Base-by-base conservation (phyloP, 2,888 invertebrate genomes). In the Drosophila rubida region DNA sequence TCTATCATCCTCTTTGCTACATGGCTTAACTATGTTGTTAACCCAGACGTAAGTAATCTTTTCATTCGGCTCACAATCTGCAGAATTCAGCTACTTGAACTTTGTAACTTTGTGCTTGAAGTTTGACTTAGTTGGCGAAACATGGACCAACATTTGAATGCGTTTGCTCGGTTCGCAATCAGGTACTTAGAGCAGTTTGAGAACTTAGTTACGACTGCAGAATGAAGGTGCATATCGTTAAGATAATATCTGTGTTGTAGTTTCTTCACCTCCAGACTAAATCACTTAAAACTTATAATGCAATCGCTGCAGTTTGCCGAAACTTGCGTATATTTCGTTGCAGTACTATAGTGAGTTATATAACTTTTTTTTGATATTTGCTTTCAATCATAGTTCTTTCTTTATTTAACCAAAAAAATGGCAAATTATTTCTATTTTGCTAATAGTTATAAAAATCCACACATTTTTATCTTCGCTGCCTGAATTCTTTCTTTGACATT, bases 21-120 rank as follows among this genome's bases (percentile, higher is more conserved):
- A 37, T 32, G 11, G 54, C 54, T 44, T 42, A 54, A 44, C 54
- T 44, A 32, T 54, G 54, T 42, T 53, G 51, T 53, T 53, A 53
- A 53, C 51, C 19, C 32, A 44, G 44, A 44, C 23, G 32, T 14
- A 32, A 44, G 32, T 23, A 54, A 54, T 32, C 32, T 44, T 6
- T 6, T 32, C 44, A 32, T 9, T 13, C 7, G 13, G 30, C 14
- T 54, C 7, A 42, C 42, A 23, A 19, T 9, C 19, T 41, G 9
- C 4, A 13, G 27, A n/a, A 19, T 5, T 41, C 8, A 51, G 25
- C 51, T 3, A 27, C 13, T 19, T 27, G 19, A 51, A 51, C 51
- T 51, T 41, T 0, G 2, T n/a, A 23, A 51, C 39, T 51, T 32
- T 32, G 7, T 11, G 16, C 19, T 53, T 53, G 19, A 30, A 41